These are phyloP conservation scores for Marronus borbonicus DNA, from an alignment of 2,888 invertebrate species.

Conservation along the genomic window DNA sequence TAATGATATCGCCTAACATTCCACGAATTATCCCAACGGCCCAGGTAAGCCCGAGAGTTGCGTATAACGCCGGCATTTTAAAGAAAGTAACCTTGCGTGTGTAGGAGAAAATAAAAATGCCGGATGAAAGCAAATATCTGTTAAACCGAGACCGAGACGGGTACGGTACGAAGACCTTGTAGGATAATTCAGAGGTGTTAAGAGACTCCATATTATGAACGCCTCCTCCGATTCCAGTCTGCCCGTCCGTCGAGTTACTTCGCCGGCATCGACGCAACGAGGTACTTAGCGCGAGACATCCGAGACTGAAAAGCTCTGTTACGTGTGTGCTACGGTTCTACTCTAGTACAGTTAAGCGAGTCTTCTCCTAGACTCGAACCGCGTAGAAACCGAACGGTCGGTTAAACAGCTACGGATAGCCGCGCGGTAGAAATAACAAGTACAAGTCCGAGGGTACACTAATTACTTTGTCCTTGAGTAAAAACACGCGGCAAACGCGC, in stretches of 20 bases:
- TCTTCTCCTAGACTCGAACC: slow-evolving; percentile 22
- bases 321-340: slow-evolving; percentile 30
- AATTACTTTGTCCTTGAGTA: slow-evolving; percentile 50
- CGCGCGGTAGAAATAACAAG: slow-evolving; percentile 15
- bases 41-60: not conserved
- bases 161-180: slow-evolving; percentile 28
- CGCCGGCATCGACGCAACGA: slow-evolving; percentile 1
- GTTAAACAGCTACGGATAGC: not conserved
- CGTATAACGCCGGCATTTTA: slow-evolving; percentile 12
- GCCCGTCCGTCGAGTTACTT: slow-evolving; percentile 3
- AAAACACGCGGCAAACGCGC: slow-evolving; percentile 28
- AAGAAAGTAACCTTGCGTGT: slow-evolving; percentile 30
- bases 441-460: slow-evolving; percentile 49
- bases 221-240: slow-evolving; percentile 13
- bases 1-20: slow-evolving; percentile 4
- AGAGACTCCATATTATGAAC: slow-evolving; percentile 36
- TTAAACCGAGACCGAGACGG: slow-evolving; percentile 22
- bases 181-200: slow-evolving; percentile 38
- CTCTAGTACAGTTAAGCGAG: slow-evolving; percentile 42
- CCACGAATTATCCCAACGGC: slow-evolving; percentile 1
- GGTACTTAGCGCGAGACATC: not conserved
- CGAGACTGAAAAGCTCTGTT: slow-evolving; percentile 33
- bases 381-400: slow-evolving; percentile 17
- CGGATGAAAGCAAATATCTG: slow-evolving; percentile 20
- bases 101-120: slow-evolving; percentile 25